phyloP scores from a whole-genome alignment of 2,888 invertebrate genomes.

The Mythimna lalbum region DNA sequence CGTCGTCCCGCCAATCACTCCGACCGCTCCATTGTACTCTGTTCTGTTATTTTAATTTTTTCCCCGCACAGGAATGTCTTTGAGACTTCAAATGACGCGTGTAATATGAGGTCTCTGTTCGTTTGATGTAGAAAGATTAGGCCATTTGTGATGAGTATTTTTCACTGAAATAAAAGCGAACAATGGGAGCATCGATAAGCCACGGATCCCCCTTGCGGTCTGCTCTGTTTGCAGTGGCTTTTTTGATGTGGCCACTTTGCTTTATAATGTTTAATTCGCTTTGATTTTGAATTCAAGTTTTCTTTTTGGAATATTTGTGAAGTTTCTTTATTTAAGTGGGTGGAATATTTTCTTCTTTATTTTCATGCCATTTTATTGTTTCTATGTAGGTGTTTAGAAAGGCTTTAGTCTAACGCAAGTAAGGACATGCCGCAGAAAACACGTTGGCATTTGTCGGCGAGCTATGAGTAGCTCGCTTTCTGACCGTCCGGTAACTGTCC shows the following conservation, averaged over 20 bases:
- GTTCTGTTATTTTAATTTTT: conserved; percentile 89
- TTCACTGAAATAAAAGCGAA: conserved; percentile 82
- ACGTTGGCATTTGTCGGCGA: background rate
- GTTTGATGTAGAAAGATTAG: conserved; percentile 89
- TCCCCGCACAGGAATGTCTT: conserved; percentile 86
- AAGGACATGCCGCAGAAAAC: background rate
- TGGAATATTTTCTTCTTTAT: conserved; percentile 1
- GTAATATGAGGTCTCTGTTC: conserved; percentile 87
- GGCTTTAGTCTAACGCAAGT: too few relatives aligned
- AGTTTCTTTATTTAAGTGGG: conserved; percentile 19
- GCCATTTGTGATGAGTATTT: conserved; percentile 86
- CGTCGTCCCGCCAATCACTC: conserved; percentile 76
- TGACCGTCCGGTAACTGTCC: too few relatives aligned
- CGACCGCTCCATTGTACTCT: conserved; percentile 76
- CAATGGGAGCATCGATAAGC: conserved; percentile 79
- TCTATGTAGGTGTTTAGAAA: background rate
- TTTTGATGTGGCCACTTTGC: conserved; percentile 78
- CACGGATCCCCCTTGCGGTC: conserved; percentile 80
- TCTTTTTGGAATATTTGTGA: conserved; percentile 40
- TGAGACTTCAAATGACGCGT: conserved; percentile 90
- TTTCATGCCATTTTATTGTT: conserved; percentile 6
- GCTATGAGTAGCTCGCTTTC: too few relatives aligned
- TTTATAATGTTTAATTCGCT: conserved; percentile 61
- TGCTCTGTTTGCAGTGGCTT: conserved; percentile 74
- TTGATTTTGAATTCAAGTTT: conserved; percentile 53